A percentile compares a stretch with the other conserved stretches of the same genome.
Conservation (phyloP, 2,797 vertebrate genomes). For the Micrastur ruficollis region DNA sequence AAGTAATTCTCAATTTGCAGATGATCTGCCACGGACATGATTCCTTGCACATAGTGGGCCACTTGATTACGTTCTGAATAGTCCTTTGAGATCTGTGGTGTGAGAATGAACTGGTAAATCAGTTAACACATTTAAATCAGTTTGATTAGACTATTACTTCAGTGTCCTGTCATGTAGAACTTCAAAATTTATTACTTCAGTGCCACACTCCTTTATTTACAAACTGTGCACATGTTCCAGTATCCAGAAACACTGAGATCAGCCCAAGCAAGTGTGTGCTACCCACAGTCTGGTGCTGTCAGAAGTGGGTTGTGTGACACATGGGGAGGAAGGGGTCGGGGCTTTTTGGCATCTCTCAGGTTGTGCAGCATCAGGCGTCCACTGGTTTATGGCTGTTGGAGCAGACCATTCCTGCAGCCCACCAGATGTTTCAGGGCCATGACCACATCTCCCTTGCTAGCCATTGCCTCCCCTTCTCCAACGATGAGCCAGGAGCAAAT, state of each 20-base stretch:
- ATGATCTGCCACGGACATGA: background rate
- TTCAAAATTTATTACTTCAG: background rate
- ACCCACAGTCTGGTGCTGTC: background rate
- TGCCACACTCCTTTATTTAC: background rate
- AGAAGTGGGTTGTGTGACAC: background rate
- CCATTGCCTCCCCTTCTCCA: fast-evolving
- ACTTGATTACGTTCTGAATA: background rate
- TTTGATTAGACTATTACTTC: background rate
- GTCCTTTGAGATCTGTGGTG: background rate
- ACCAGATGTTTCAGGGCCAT: fast-evolving
- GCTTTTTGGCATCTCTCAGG: background rate
- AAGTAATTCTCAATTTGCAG: background rate
- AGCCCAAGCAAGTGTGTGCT: background rate
- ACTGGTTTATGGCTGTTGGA: background rate
- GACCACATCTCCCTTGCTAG: fast-evolving
- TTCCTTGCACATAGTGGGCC: background rate
- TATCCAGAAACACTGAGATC: background rate
- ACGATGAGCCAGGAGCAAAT: fast-evolving
- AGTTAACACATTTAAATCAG: background rate
- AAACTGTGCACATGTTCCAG: fast-evolving
- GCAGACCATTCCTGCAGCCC: background rate
- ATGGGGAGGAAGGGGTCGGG: background rate
- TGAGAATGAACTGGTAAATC: background rate
- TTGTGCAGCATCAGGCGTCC: background rate
- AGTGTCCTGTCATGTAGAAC: background rate